Percentiles rank a stretch among this genome's conserved stretches.
Evolutionary conservation across 2,113 vertebrate genomes (phyloP).

Genomic region (Cathartes aura): DNA sequence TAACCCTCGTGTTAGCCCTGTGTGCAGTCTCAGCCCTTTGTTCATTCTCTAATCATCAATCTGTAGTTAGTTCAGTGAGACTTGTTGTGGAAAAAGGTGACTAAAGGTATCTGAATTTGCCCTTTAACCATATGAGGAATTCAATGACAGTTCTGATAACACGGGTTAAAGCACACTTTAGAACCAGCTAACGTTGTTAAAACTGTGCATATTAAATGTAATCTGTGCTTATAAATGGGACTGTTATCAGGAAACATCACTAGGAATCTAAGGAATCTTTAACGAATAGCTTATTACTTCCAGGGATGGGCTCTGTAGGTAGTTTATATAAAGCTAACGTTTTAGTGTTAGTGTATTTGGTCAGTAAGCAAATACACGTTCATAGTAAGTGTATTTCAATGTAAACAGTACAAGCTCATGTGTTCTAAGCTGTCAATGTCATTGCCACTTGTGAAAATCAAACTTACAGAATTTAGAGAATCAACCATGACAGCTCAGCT

Average conservation of each 20-base stretch:
- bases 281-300: not conserved
- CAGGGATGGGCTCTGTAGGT: not conserved
- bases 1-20: not conserved
- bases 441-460: not conserved
- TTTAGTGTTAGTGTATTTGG: not conserved
- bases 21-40: not conserved
- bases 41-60: slow-evolving; percentile 8
- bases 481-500: not conserved
- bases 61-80: not conserved
- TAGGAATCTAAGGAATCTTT: slow-evolving; percentile 20
- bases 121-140: slow-evolving; percentile 11
- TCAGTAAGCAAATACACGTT: not conserved
- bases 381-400: not conserved
- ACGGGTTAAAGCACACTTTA: not conserved
- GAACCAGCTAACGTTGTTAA: not conserved
- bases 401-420: not conserved
- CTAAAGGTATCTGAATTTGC: slow-evolving; percentile 47
- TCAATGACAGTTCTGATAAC: slow-evolving; percentile 15
- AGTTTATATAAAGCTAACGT: not conserved
- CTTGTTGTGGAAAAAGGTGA: slow-evolving; percentile 19
- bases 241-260: slow-evolving; percentile 27
- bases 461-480: not conserved
- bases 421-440: not conserved
- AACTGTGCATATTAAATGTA: not conserved
- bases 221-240: slow-evolving; percentile 16